phyloP scores from a whole-genome alignment of 2,797 vertebrate genomes.

The Acanthornis magna region DNA sequence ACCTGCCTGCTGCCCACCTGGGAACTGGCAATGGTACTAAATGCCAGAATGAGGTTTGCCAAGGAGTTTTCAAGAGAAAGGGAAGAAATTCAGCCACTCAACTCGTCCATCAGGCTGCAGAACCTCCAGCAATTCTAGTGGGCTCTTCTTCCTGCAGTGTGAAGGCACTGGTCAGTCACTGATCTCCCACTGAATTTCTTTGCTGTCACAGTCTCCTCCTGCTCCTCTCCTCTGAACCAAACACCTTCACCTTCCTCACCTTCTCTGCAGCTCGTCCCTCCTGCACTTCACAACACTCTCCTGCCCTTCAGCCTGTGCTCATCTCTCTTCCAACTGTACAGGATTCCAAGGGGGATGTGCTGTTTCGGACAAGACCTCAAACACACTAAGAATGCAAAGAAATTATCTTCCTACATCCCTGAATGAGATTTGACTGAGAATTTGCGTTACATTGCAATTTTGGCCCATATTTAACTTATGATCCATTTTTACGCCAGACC shows the following conservation, averaged over 20 bases:
- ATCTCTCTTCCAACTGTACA: accelerated
- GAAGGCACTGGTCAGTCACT: background rate
- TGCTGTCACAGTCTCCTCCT: background rate
- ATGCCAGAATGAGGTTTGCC: background rate
- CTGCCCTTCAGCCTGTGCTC: background rate
- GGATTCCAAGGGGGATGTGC: accelerated
- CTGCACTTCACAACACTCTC: accelerated
- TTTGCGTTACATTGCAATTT: background rate
- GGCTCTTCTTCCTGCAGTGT: background rate
- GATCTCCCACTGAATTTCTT: background rate
- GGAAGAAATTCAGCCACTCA: background rate
- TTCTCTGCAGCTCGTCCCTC: background rate
- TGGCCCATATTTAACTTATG: background rate
- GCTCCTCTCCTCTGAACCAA: background rate
- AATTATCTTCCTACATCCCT: background rate
- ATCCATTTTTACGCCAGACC: background rate
- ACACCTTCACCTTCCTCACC: background rate
- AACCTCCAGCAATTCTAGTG: accelerated
- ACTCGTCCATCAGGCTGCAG: background rate
- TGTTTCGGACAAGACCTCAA: background rate
- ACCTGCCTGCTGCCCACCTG: background rate
- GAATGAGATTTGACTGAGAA: background rate
- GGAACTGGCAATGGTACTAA: accelerated
- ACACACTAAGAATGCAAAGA: background rate
- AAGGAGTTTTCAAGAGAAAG: background rate